phyloP scores from a whole-genome alignment of 2,113 vertebrate genomes.

The Myocastor coypus region DNA sequence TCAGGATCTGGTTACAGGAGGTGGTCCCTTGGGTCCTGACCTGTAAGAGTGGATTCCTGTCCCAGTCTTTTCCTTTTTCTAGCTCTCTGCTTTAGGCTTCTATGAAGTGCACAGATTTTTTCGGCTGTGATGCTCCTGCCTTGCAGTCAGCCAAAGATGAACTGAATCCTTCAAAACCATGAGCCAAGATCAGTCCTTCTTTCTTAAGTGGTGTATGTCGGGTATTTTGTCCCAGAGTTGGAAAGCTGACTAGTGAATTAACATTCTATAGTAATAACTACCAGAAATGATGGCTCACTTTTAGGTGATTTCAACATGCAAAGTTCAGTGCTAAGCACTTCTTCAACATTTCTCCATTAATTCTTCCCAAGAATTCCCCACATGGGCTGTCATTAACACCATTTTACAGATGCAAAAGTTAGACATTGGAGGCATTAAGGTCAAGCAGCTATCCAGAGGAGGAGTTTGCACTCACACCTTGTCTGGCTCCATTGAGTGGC shows the following conservation, averaged over 20 bases:
- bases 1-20: background rate
- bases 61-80: background rate
- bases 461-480: background rate
- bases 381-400: background rate
- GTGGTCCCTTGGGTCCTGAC: background rate
- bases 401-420: background rate
- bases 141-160: background rate
- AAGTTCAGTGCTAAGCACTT: background rate
- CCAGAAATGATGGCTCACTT: background rate
- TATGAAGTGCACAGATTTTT: background rate
- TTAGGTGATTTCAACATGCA: background rate
- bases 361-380: background rate
- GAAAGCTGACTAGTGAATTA: background rate
- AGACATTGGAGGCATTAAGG: background rate
- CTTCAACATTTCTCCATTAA: background rate
- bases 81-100: background rate
- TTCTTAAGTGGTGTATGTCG: background rate
- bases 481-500: background rate
- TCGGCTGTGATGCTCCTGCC: background rate
- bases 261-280: background rate
- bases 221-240: background rate
- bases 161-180: background rate
- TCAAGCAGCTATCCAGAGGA: background rate
- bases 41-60: background rate
- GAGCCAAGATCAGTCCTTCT: background rate